These are phyloP conservation scores for Spea hammondii DNA, from an alignment of 2,797 vertebrate genomes.

Conservation along the genomic window DNA sequence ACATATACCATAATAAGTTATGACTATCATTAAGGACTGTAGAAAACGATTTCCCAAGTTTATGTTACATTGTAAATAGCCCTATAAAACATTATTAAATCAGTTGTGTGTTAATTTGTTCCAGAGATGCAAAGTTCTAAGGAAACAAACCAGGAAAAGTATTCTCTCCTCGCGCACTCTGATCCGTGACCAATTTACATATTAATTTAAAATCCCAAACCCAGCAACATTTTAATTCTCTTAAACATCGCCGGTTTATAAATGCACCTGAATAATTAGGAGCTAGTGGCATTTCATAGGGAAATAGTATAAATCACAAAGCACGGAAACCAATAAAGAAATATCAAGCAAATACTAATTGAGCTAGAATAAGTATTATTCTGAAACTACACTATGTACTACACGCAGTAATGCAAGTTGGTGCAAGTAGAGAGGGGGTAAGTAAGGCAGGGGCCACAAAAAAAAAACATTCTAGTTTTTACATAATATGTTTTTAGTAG, in stretches of 20 bases:
- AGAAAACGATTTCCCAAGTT: not conserved
- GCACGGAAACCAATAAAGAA: not conserved
- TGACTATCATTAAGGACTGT: no score
- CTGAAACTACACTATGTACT: not conserved
- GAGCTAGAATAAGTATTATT: not conserved
- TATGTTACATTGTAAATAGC: not conserved
- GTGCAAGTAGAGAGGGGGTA: no score
- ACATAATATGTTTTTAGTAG: no score
- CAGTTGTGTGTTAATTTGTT: not conserved
- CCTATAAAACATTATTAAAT: not conserved
- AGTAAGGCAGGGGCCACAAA: no score
- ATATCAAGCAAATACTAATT: slow-evolving; percentile 5
- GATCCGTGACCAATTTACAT: slow-evolving; percentile 35
- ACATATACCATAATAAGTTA: no score
- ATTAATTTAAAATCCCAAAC: slow-evolving; percentile 37
- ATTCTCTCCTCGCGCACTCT: not conserved
- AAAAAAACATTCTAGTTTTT: no score
- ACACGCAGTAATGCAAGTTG: no score
- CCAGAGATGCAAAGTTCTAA: slow-evolving; percentile 12
- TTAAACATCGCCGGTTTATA: slow-evolving; percentile 33
- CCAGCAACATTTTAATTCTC: slow-evolving; percentile 35
- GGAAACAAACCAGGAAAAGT: slow-evolving; percentile 1
- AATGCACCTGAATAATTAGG: slow-evolving; percentile 32
- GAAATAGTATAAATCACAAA: slow-evolving; percentile 18
- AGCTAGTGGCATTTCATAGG: slow-evolving; percentile 21